phyloP scores from a whole-genome alignment of 2,888 invertebrate species.

The Melanargia galathea region DNA sequence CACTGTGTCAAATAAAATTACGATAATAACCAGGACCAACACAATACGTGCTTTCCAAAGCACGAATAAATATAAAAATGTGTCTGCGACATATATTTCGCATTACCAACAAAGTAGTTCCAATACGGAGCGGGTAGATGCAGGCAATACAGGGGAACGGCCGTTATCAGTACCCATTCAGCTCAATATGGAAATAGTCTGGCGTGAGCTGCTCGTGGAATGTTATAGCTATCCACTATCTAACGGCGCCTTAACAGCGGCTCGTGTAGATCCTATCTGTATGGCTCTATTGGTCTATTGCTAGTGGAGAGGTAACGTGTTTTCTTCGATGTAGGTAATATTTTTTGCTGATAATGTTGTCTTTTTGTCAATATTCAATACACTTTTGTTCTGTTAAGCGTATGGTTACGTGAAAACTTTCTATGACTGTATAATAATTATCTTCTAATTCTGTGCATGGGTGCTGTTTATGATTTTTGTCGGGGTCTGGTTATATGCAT shows the following conservation, averaged over 20 bases:
- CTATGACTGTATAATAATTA: not conserved
- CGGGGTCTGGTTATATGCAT: no score
- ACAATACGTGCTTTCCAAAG: no score
- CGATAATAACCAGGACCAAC: no score
- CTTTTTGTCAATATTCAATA: not conserved
- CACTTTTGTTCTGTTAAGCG: not conserved
- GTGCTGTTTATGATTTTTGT: no score
- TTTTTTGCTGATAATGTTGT: conserved; percentile 6
- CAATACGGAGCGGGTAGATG: conserved; percentile 26
- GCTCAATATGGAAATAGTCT: conserved; percentile 64
- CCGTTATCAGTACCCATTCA: conserved; percentile 49
- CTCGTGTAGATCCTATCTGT: conserved; percentile 57
- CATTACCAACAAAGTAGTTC: conserved; percentile 14
- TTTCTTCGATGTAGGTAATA: conserved; percentile 12
- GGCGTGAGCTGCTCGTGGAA: conserved; percentile 60
- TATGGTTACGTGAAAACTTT: not conserved
- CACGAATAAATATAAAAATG: not conserved
- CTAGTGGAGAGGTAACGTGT: conserved; percentile 9
- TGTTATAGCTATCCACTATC: conserved; percentile 56
- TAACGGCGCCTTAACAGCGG: conserved; percentile 50
- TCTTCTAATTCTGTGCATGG: no score
- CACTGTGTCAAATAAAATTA: no score
- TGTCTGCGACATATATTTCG: conserved; percentile 5
- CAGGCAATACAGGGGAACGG: conserved; percentile 25
- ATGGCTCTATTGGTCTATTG: conserved; percentile 66